These are phyloP conservation scores for Leptopilina myrica DNA, from an alignment of 2,888 invertebrate genomes.

Conservation along the genomic window DNA sequence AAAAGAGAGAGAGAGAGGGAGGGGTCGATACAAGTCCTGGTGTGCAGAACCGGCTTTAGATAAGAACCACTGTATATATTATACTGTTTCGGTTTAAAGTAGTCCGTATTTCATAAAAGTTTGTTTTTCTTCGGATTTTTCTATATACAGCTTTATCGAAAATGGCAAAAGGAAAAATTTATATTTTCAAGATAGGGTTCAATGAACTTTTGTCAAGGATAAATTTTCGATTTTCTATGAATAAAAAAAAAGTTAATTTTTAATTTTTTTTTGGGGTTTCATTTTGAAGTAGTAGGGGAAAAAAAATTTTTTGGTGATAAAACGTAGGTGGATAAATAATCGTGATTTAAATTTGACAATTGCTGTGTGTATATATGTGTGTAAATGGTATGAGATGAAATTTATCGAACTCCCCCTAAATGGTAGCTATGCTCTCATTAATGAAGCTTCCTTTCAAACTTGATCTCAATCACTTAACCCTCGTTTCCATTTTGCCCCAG, in stretches of 20 bases:
- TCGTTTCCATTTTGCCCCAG: conserved; percentile 33
- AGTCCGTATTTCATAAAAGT: conserved; percentile 5
- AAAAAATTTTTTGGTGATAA: too few species aligned
- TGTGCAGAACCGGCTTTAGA: conserved; percentile 32
- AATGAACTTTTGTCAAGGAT: not conserved
- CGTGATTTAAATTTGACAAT: too few species aligned
- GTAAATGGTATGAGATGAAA: not conserved
- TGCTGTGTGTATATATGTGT: too few species aligned
- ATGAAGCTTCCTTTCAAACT: conserved; percentile 22
- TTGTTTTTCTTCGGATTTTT: conserved; percentile 12
- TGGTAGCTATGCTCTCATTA: not conserved
- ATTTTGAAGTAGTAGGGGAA: too few species aligned
- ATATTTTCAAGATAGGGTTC: not conserved
- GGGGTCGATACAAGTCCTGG: conserved; percentile 21
- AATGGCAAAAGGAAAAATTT: not conserved
- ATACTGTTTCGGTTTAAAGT: conserved; percentile 3
- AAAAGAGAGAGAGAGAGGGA: too few species aligned
- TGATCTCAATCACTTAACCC: conserved; percentile 18
- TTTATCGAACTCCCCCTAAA: conserved; percentile 15
- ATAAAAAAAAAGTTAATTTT: too few species aligned
- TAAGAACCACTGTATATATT: conserved; percentile 3
- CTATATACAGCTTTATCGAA: not conserved
- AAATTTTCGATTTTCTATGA: too few species aligned
- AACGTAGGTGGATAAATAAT: too few species aligned
- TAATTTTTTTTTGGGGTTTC: too few species aligned